phyloP scores from a whole-genome alignment of 2,113 vertebrate species.

The Protomyctophum bolini region DNA sequence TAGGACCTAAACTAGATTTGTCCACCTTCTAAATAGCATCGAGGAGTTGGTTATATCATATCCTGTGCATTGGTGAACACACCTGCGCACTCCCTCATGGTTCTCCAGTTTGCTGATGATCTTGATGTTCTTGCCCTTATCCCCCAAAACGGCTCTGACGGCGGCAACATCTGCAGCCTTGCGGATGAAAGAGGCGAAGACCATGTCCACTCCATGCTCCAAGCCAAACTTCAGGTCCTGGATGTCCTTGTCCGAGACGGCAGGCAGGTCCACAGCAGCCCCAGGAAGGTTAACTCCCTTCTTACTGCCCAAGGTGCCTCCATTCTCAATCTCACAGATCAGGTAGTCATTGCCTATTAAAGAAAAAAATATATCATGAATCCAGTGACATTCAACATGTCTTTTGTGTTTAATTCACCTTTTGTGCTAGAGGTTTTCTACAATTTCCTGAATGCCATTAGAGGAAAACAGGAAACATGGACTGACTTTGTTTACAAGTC shows the following conservation, averaged over 20 bases:
- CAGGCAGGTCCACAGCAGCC: slow-evolving; percentile 92
- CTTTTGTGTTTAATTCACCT: too few species aligned
- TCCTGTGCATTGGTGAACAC: too few species aligned
- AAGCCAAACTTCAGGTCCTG: slow-evolving; percentile 92
- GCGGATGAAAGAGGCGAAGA: slow-evolving; percentile 98
- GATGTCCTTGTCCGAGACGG: slow-evolving; percentile 92
- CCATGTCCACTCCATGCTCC: slow-evolving; percentile 93
- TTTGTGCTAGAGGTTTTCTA: too few species aligned
- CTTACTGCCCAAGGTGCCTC: slow-evolving; percentile 92
- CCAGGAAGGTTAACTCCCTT: slow-evolving; percentile 97
- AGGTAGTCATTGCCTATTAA: slow-evolving; percentile 84
- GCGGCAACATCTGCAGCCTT: slow-evolving; percentile 92
- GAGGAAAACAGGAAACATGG: too few species aligned
- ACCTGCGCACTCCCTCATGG: slow-evolving; percentile 95
- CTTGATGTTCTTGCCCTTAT: slow-evolving; percentile 97
- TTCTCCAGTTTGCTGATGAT: slow-evolving; percentile 99
- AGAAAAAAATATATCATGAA: neutral
- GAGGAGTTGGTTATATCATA: too few species aligned
- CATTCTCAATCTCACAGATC: slow-evolving; percentile 90
- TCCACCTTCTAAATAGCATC: too few species aligned
- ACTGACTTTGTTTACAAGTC: too few species aligned
- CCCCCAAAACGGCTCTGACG: slow-evolving; percentile 92
- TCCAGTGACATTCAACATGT: neutral
- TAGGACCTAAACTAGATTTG: too few species aligned
- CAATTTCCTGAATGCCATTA: too few species aligned